Evolutionary conservation across 1,140 invertebrate genomes (phyloP), one percentile per base, ranked within the genome.

Genomic region (Zaprionus ghesquierei): DNA sequence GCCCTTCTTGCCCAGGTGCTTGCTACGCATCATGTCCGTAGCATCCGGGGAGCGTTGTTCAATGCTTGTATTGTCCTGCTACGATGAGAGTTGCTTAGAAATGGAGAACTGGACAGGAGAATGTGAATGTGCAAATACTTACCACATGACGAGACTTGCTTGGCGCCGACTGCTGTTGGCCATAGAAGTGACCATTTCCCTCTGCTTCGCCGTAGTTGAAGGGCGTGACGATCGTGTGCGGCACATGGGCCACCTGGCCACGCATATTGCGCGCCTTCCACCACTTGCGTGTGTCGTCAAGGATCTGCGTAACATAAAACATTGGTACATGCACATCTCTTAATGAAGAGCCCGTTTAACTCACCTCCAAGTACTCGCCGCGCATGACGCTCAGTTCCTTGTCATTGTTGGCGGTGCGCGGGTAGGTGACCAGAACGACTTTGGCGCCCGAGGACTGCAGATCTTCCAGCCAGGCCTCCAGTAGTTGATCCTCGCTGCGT

Each of bases 261-360:
- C 95, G 94, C 27, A 95, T 94, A 92, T 99, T 99, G 64, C 97
- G 94, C 69, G 98, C 97, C 93, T 98, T 98, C 98, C 98, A 99
- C 98, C 98, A 99, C 92, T 99, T 99, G 75, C 98, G 94, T 38
- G 95, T 96, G 92, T 98, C 97, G 91, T 99, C 98, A 53, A 99
- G 93, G 41, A 99, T 95, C 96, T 98, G 86, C 22, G 5, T 25
- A 25, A 0, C 9, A 55, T 9, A 20, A 59, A 33, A 31, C 5
- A 46, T 31, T 18, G 58, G 13, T 3, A 13, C 9, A 29, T 10
- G 15, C 2, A 20, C 2, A 5, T 3, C n/a, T 8, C 6, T 5
- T 35, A 9, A n/a, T 31, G 20, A 8, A 12, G 31, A 27, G 2
- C 12, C 1, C 13, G 18, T 5, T 18, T 1, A 5, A 75, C 91